These are phyloP conservation scores for Ammodytes dubius DNA, from an alignment of 2,113 vertebrate genomes.

Conservation along the genomic window DNA sequence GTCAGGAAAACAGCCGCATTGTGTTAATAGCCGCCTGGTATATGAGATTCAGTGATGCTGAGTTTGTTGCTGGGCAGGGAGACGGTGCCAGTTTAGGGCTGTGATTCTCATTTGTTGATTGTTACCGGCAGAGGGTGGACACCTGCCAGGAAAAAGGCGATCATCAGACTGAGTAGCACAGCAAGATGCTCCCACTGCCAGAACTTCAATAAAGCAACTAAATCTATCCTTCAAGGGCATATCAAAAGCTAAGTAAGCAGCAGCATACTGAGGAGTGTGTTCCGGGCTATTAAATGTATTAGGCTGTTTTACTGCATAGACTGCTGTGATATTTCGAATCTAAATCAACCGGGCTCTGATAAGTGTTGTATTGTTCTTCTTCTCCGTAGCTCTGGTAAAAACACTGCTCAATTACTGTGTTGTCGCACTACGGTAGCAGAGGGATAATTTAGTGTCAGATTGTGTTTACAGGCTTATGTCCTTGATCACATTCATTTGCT, in stretches of 20 bases:
- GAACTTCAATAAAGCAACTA: conserved; percentile 73
- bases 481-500: conserved; percentile 27
- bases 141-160: conserved; percentile 76
- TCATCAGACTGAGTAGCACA: conserved; percentile 79
- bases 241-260: conserved; percentile 63
- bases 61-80: conserved; percentile 59
- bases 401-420: conserved; percentile 15
- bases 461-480: conserved; percentile 19
- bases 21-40: conserved; percentile 65
- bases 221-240: conserved; percentile 77
- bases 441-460: conserved; percentile 18
- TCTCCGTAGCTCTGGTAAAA: conserved; percentile 25
- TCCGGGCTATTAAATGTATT: conserved; percentile 59
- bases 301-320: conserved; percentile 35
- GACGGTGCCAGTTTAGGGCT: conserved; percentile 56
- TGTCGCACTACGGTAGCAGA: not conserved
- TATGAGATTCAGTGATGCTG: conserved; percentile 42
- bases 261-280: conserved; percentile 49
- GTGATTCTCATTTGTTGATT: conserved; percentile 83
- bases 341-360: conserved; percentile 24
- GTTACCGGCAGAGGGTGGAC: conserved; percentile 79
- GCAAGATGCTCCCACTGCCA: conserved; percentile 71
- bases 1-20: conserved; percentile 38
- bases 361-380: conserved; percentile 17
- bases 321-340: conserved; percentile 43